Evolutionary conservation across 1,140 invertebrate genomes (phyloP).

Genomic region (Batillaria attramentaria): DNA sequence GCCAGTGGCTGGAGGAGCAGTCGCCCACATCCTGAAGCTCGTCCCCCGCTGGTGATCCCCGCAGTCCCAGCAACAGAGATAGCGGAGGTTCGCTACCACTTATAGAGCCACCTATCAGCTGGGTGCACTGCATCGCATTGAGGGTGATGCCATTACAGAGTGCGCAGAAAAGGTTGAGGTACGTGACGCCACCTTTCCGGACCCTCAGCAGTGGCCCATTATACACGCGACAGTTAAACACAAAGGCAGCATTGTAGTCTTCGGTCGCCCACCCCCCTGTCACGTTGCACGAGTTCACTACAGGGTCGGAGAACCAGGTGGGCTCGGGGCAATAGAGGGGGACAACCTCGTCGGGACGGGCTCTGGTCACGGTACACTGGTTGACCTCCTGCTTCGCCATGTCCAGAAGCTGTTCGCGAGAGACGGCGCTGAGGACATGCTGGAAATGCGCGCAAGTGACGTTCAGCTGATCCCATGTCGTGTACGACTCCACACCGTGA

Average conservation of each 20-base stretch:
- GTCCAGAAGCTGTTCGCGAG: not conserved
- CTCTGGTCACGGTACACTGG: not conserved
- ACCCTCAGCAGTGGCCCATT: not conserved
- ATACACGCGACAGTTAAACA: not conserved
- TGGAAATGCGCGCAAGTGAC: not conserved
- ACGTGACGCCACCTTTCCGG: not conserved
- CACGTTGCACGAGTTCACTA: not conserved
- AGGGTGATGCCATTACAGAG: not conserved
- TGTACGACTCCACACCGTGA: not conserved
- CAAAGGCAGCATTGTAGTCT: not conserved
- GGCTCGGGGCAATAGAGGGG: not conserved
- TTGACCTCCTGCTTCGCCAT: not conserved
- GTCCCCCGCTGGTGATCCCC: not conserved
- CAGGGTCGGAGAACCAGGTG: not conserved
- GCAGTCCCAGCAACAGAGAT: not conserved
- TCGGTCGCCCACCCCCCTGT: not conserved
- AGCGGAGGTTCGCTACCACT: too few relatives aligned
- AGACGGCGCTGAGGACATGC: not conserved
- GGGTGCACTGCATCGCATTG: too few relatives aligned
- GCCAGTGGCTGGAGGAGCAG: not conserved
- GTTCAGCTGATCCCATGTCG: not conserved
- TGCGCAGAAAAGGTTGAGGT: conserved; percentile 4
- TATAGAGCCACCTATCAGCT: too few relatives aligned
- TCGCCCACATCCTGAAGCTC: not conserved
- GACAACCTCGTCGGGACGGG: not conserved